Evolutionary conservation across 1,140 invertebrate genomes (phyloP), one percentile per base, ranked within the genome.

Genomic region (Amyelois transitella): DNA sequence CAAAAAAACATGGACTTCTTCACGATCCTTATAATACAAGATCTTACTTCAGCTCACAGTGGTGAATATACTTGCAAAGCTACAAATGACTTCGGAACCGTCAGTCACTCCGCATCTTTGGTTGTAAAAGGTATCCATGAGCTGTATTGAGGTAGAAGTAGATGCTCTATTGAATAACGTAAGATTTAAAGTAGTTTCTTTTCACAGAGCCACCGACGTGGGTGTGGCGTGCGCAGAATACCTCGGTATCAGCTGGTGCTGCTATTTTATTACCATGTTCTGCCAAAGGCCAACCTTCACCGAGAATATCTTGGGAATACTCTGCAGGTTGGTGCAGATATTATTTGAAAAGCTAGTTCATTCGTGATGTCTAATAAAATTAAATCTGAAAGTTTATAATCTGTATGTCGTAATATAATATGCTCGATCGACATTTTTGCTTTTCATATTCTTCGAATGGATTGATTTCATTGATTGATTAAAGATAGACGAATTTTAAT

Each of bases 41-140:
- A 92, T 77, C 90, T 96, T 61, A 93, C 93, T 72, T 93, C 93
- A 64, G 90, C 92, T 71, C 93, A 95, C 81, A 94, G 94, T 69
- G 94, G 94, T 67, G 93, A 94, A 83, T 94, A 94, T 81, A 91
- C 93, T 18, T 94, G 94, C 76, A 90, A 92, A 75, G 94, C 93
- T 52, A 90, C 91, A 58, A 95, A 95, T 80, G 89, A 92, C 55
- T 94, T 93, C 69, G 94, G 93, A 43, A 91, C 92, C 70, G 92
- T 93, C 64, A 91, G 90, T 49, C 91, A 93, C 76, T 93, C 91
- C 66, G 92, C 94, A 74, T 91, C 91, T 59, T 90, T 96, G 66
- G 90, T 91, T 77, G 94, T 96, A 75, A 94, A 96, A 90, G 94
- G 94, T 96, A 94, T 49, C 58, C 66, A 58, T 69, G 58, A 51